Base-by-base conservation (phyloP, 2,113 vertebrate genomes). In the Tinamus guttatus region DNA sequence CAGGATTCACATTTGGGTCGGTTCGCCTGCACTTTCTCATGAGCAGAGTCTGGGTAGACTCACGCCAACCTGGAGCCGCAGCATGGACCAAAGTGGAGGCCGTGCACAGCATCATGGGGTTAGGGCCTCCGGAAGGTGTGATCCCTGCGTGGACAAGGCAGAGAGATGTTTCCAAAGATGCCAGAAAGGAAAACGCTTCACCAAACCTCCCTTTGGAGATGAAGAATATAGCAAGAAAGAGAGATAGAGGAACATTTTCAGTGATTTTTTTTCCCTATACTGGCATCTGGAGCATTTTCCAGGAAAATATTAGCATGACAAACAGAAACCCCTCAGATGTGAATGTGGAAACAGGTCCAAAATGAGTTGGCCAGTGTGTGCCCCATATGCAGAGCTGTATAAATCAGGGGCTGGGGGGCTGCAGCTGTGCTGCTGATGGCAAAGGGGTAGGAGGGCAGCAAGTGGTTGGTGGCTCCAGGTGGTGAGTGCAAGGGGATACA, bases 101-200 rank as follows among this genome's bases (percentile, higher is more conserved):
- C 30, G 15, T 30, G 54, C 54, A 30, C 54, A 56, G 14, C 54
- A 54, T 30, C 1, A 0, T 11, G 59, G 18, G 0, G 2, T 21
- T 38, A n/a, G 28, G 21, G 49, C 49, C 3, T 1, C 16, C 43
- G 51, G 34, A 18, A 19, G 52, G 32, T 14, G 40, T 19, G 40
- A n/a, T 25, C 40, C 40, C 20, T 13, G 27, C 54, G 12, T 1
- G 2, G 22, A 14, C 30, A 5, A 0, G 5, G 8, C 1, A 2
- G 16, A 30, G 4, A 30, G 15, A 30, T 56, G 54, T 14, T 30
- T 56, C 15, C 28, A 16, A 30, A 30, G 27, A 56, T 27, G 27
- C 54, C 27, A 30, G 54, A 56, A 56, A 56, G 54, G 28, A 56
- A 56, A 56, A 30, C 15, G 8, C 54, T 28, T 56, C 54, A 56